A percentile compares a stretch with the other conserved stretches of the same genome.
Evolutionary conservation across 2,113 vertebrate species (phyloP).

Genomic region (Mustela nigripes): DNA sequence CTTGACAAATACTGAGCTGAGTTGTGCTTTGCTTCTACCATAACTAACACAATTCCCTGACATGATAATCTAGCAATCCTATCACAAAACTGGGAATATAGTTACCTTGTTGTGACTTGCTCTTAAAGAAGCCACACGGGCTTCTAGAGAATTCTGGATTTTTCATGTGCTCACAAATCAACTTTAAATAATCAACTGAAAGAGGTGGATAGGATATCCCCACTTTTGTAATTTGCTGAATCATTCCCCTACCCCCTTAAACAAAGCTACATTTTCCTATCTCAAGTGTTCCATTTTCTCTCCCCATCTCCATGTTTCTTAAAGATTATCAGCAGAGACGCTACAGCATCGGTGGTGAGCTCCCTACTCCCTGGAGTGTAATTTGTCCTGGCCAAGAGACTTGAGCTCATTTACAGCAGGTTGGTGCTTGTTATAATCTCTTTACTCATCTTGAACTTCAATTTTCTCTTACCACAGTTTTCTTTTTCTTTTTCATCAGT

Average conservation of each 20-base stretch:
- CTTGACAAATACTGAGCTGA: conserved; percentile 42
- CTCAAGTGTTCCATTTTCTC: conserved; percentile 31
- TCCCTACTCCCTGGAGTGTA: conserved; percentile 65
- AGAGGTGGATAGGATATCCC: conserved; percentile 1
- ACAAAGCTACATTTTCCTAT: conserved; percentile 38
- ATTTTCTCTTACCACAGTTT: conserved; percentile 74
- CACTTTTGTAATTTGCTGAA: neutral
- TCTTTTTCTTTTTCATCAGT: conserved; percentile 57
- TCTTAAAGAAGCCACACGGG: conserved; percentile 37
- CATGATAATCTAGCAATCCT: conserved; percentile 51
- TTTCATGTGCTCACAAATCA: conserved; percentile 65
- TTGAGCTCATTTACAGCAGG: conserved; percentile 69
- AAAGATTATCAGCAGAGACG: conserved; percentile 57
- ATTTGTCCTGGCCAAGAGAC: conserved; percentile 73
- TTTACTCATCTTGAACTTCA: conserved; percentile 76
- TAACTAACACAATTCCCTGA: conserved; percentile 61
- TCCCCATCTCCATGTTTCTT: conserved; percentile 51
- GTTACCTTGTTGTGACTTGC: conserved; percentile 1
- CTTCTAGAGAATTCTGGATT: conserved; percentile 50
- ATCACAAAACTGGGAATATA: conserved; percentile 48
- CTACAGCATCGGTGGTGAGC: neutral
- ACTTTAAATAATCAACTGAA: conserved; percentile 60
- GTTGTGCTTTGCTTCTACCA: conserved; percentile 16
- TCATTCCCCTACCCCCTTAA: conserved; percentile 17
- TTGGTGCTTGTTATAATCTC: conserved; percentile 71